Conservation (phyloP, 2,113 vertebrate genomes). For the Ceratotherium simum region DNA sequence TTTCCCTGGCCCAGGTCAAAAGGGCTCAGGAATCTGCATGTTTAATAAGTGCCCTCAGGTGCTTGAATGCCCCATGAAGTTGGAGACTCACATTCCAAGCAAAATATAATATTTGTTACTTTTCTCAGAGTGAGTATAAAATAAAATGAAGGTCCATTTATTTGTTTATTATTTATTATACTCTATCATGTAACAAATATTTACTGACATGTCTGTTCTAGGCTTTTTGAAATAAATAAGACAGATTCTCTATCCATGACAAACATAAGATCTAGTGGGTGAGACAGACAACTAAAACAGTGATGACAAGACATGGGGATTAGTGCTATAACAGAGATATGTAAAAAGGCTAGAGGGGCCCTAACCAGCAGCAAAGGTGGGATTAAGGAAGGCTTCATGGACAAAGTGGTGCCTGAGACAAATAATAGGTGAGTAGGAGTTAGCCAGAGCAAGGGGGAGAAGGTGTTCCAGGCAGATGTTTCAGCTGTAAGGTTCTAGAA, state of each 20-base stretch:
- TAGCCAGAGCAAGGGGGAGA: not conserved
- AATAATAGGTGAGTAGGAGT: not conserved
- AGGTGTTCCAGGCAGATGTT: not conserved
- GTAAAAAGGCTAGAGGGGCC: not conserved
- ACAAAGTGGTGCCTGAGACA: not conserved
- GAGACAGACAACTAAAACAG: not conserved
- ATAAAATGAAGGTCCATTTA: not conserved
- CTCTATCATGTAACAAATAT: not conserved
- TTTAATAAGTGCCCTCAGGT: not conserved
- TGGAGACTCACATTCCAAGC: not conserved
- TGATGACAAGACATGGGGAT: not conserved
- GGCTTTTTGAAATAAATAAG: not conserved
- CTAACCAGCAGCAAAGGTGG: not conserved
- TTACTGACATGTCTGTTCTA: not conserved
- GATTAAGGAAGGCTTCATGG: not conserved
- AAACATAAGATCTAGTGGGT: not conserved
- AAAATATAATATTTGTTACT: not conserved
- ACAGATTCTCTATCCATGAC: not conserved
- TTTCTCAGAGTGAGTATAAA: not conserved
- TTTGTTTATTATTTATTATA: not conserved
- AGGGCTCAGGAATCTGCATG: not conserved
- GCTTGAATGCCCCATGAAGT: not conserved
- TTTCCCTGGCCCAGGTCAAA: not conserved
- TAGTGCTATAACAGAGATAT: not conserved
- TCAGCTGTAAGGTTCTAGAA: not conserved